Evolutionary conservation across 2,113 vertebrate genomes (phyloP).

Genomic region (Oreochromis niloticus): DNA sequence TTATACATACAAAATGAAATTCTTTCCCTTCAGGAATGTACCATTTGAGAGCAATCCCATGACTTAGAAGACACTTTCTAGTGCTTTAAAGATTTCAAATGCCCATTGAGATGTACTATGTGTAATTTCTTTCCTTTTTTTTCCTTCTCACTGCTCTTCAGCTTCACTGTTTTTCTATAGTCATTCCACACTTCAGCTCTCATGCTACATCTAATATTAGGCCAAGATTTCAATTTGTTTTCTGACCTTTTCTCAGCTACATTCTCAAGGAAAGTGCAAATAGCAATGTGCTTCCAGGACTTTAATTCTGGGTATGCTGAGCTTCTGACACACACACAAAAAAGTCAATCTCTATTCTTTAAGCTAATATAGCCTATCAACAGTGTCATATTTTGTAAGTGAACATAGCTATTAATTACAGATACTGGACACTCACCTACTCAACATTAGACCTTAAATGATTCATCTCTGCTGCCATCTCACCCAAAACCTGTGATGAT

Average conservation of each 20-base stretch:
- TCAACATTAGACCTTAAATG: not conserved
- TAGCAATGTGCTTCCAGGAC: slow-evolving; percentile 20
- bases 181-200: slow-evolving; percentile 38
- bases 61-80: slow-evolving; percentile 32
- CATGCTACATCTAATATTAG: slow-evolving; percentile 53
- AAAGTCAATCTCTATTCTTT: slow-evolving; percentile 19
- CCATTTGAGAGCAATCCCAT: slow-evolving; percentile 39
- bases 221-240: slow-evolving; percentile 61
- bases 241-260: slow-evolving; percentile 55
- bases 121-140: not conserved
- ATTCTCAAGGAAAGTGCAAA: slow-evolving; percentile 43
- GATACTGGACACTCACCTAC: not conserved
- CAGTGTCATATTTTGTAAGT: not conserved
- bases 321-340: not conserved
- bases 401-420: slow-evolving; percentile 7
- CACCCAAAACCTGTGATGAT: not conserved
- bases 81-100: slow-evolving; percentile 20
- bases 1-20: slow-evolving; percentile 72
- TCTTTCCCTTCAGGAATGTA: slow-evolving; percentile 59
- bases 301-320: slow-evolving; percentile 6
- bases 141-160: not conserved
- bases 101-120: slow-evolving; percentile 22
- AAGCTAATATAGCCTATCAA: not conserved
- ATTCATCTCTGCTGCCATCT: not conserved
- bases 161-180: slow-evolving; percentile 1